Evolutionary conservation across 2,113 vertebrate species (phyloP), one percentile per base, ranked within the genome.

Genomic region (Ptilorrhoa leucosticta): DNA sequence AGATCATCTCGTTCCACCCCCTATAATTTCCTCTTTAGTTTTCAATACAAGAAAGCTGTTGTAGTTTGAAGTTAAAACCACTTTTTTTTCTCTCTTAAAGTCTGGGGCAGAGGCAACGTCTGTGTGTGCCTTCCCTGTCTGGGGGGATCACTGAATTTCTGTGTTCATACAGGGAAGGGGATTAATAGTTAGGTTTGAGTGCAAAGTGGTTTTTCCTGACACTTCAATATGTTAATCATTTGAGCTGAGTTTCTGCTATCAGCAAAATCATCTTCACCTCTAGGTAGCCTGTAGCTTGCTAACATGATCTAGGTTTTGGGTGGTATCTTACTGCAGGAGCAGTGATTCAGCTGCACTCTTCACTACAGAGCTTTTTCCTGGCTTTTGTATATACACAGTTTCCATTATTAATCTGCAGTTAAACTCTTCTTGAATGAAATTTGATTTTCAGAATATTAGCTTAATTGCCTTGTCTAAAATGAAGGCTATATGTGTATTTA

Each of bases 201-300:
- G 33, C 78, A 81, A 18, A 58, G 70, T 68, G 28, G 0, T 81
- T 89, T 96, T 83, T 76, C 92, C 90, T 95, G 87, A 71, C 78
- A 33, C 78, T 75, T 81, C 61, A 81, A 20, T 68, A 81, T 87
- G 84, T 37, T 93, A 89, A 93, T 93, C 17, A 35, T 47, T 28
- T 33, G 60, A 63, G 39, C 85, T 47, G 78, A 68, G 51, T 70
- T 96, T 71, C 77, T 93, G 47, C 65, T 87, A 56, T 94, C 96
- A 87, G 86, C 75, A 93, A 56, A 96, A 90, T 58, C 45, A 76
- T 89, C 81, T 78, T 84, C 90, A 89, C 78, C 82, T 93, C 69
- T 60, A 1, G 22, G 71, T 75, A 60, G 51, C 65, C 75, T 28
- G 8, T 21, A 82, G 26, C 35, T 92, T 90, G 82, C 92, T 58